Evolutionary conservation across 2,113 vertebrate genomes (phyloP), one percentile per base, ranked within the genome.

Genomic region (Irena cyanogastra): DNA sequence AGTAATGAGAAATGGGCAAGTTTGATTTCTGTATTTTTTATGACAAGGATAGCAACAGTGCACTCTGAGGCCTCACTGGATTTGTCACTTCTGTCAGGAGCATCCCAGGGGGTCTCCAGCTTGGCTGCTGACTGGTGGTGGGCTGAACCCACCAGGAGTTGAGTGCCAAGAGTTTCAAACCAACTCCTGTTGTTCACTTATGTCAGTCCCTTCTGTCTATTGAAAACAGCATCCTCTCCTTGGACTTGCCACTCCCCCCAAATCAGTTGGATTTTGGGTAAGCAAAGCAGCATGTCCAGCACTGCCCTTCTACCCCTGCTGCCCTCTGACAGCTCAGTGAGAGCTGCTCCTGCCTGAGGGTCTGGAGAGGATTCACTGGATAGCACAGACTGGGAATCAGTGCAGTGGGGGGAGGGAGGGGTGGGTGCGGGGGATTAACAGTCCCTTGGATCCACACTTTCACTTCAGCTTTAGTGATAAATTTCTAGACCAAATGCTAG

Each of bases 151-250:
- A n/a, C n/a, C n/a, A n/a, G 41, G 61, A 78, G 59, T 6, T 0
- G 0, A 63, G 74, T 87, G 89, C 89, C 74, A 80, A 52, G 80
- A 63, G 41, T 33, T 72, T 65, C 75, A 84, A 65, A 69, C 44
- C 53, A 41, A 1, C 81, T 93, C 78, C 89, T 74, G 74, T 78
- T 83, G 86, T 56, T 96, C 78, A 15, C 89, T 76, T 87, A 50
- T 35, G 84, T 72, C 91, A 30, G 49, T 41, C 57, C 87, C 91
- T 95, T 94, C 84, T 89, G 91, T 75, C 56, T 64, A 66, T 26
- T 68, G 37, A 14, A 35, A 89, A 50, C 3, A 45, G 45, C 41
- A 24, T 75, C 42, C 49, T 49, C 49, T 44, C 33, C 41, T 41
- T 83, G 45, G 52, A 45, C 19, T 78, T 33, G 7, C 27, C 0